Evolutionary conservation across 92 coral and sea anemone genomes (phyloP).

Genomic region (Zoanthus sociatus): DNA sequence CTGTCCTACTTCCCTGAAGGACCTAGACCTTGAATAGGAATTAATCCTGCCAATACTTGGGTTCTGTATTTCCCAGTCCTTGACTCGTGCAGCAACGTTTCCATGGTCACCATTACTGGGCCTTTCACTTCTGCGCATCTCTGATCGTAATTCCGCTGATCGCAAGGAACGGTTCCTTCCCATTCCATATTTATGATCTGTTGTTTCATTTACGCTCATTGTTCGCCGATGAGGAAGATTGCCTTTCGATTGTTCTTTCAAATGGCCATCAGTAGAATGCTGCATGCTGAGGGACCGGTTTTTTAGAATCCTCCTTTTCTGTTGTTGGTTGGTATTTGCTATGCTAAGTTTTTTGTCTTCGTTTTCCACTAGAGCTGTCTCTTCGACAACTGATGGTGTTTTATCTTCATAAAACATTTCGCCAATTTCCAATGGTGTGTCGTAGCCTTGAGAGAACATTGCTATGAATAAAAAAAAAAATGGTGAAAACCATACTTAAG

Average conservation of each 20-base stretch:
- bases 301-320: conserved; percentile 21
- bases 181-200: neutral
- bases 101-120: conserved; percentile 25
- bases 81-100: conserved; percentile 30
- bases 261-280: neutral
- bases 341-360: neutral
- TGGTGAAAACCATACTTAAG: neutral
- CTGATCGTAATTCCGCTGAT: conserved; percentile 34
- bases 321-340: neutral
- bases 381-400: conserved; percentile 24
- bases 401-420: neutral
- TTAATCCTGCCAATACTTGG: neutral
- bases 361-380: neutral
- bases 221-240: neutral
- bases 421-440: neutral
- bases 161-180: neutral
- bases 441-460: neutral
- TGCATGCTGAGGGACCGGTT: conserved; percentile 30
- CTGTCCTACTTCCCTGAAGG: conserved; percentile 12
- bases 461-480: neutral
- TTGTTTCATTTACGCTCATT: conserved; percentile 17
- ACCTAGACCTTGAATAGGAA: conserved; percentile 23
- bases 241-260: neutral
- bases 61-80: conserved; percentile 35
- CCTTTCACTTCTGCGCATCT: conserved; percentile 40